Conservation (phyloP, 2,113 vertebrate genomes). For the Phalacrocorax pelagicus region DNA sequence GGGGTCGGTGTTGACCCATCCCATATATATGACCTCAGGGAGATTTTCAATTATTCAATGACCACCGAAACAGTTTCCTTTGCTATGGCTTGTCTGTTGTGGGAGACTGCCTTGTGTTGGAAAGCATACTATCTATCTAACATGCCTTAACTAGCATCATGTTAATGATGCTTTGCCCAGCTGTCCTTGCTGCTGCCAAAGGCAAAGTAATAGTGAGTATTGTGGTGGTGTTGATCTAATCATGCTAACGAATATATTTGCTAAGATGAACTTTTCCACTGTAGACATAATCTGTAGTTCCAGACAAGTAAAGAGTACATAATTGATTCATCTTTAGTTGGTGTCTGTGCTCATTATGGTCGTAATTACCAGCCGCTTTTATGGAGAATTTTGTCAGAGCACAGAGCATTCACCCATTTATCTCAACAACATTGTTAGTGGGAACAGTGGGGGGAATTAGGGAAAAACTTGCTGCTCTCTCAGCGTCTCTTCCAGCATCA, state of each 20-base stretch:
- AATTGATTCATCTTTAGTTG: not conserved
- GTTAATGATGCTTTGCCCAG: conserved; percentile 17
- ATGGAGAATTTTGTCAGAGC: not conserved
- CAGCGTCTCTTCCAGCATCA: not conserved
- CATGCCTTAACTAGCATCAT: conserved; percentile 39
- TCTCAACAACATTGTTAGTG: not conserved
- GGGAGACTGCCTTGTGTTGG: not conserved
- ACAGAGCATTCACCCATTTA: not conserved
- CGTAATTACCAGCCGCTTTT: not conserved
- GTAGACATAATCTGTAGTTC: not conserved
- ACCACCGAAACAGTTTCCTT: conserved; percentile 8
- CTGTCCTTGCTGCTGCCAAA: conserved; percentile 50
- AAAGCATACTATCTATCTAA: not conserved
- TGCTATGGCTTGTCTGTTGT: conserved; percentile 34
- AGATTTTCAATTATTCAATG: not conserved
- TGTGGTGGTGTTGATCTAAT: conserved; percentile 44
- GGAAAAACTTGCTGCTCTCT: not conserved
- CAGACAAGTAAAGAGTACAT: not conserved
- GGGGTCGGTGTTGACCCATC: not conserved
- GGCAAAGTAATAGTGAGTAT: conserved; percentile 39
- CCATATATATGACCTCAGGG: not conserved
- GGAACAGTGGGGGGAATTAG: not conserved
- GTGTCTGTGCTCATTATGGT: not conserved
- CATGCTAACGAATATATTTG: not conserved
- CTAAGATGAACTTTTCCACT: conserved; percentile 23